Base-by-base conservation (phyloP, 2,797 vertebrate species). In the Leucoraja ocellata region DNA sequence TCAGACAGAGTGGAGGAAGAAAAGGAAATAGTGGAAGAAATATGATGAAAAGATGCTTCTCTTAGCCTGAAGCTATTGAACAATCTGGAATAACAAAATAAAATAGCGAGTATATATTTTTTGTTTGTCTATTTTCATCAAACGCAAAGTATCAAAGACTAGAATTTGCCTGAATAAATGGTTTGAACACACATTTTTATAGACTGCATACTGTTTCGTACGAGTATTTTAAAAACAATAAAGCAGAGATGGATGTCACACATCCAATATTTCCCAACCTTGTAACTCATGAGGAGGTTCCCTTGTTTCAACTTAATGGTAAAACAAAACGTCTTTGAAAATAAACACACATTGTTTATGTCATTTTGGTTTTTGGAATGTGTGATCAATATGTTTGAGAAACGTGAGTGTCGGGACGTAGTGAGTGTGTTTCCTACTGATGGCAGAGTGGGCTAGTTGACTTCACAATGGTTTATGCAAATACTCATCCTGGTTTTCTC, bases 381-480 rank as follows among this genome's bases (percentile, higher is more conserved):
- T 73, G 32, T 25, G 4, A 91, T 91, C 36, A 28, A 25, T 74
- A 73, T 39, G 88, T 36, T 91, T 91, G 71, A 71, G 18, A 39
- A 16, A 71, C 65, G 11, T 18, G 28, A 91, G 88, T 90, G 16
- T 46, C 36, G 73, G 46, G 46, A 58, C 28, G 46, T 8, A 74
- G 8, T 76, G 46, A 46, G 23, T 25, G 39, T 74, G 74, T 76
- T 92, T 71, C 71, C 23, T 4, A 54, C 71, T 76, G 13, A 92
- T 5, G 14, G 73, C 71, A 74, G 71, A 92, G 90, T n/a, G 54
- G 13, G 23, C 39, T 92, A 71, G 90, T 39, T 73, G 84, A 92
- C 46, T 54, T 76, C 39, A 92, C 71, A 92, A 92, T 92, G 39
- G 71, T 54, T 36, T 74, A 92, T 92, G 90, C 90, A 76, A 90